Evolutionary conservation across 2,113 vertebrate species (phyloP), one percentile per base, ranked within the genome.

Genomic region (Oryzias woworae): DNA sequence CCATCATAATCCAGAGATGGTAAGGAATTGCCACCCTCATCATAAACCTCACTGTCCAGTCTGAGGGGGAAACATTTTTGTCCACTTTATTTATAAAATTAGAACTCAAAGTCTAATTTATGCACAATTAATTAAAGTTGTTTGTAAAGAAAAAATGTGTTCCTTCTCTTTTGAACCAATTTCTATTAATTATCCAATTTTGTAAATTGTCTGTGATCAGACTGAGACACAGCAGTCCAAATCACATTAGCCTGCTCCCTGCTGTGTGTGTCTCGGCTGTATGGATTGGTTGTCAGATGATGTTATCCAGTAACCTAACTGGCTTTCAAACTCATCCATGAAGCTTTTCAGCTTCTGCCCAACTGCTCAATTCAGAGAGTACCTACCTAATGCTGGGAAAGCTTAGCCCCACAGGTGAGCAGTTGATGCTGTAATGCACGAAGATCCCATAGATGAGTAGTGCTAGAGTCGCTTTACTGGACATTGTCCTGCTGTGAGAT

Each of bases 391-490:
- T 88, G 48, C 91, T 91, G 50, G 95, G 94, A 81, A 95, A 96
- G 82, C 89, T 95, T 76, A 96, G 92, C 82, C 95, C 94, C 41
- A 93, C 91, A 87, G 95, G 95, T 83, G 96, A 95, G 88, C 95
- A 93, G 91, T 90, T 88, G 89, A 93, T 92, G 82, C 92, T 95
- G 94, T 92, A 94, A 75, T 95, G 95, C 94, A 95, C 94, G 81
- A 98, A 90, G 86, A 98, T 92, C 82, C 95, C 96, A 83, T 96
- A 97, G 92, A 98, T 90, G 86, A 98, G 89, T 78, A 98, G 88
- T 80, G 92, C 92, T 90, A 96, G 81, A 82, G 94, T 91, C 77
- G 94, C 92, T 93, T 95, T 96, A 88, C 93, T 95, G 78, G 92
- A 94, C 94, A 97, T 95, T 87, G 93, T 93, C 92, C 92, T 93